Evolutionary conservation across 2,888 invertebrate species (phyloP).

Genomic region (Sussaba pulchella): DNA sequence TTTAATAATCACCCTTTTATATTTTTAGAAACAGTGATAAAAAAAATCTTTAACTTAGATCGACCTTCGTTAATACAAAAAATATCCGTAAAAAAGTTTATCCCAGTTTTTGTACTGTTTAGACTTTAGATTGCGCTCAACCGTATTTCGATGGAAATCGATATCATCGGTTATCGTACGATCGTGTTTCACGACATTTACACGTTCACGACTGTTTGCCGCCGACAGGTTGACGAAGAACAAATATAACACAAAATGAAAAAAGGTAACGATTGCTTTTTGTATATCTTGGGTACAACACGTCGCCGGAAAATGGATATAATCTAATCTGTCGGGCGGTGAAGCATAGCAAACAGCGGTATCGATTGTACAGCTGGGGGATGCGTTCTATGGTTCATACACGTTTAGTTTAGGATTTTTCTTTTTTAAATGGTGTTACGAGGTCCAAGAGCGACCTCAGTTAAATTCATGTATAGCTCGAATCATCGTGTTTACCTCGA

Average conservation of each 20-base stretch:
- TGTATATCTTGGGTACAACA: slow-evolving; percentile 56
- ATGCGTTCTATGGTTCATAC: slow-evolving; percentile 13
- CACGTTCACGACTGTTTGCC: neutral
- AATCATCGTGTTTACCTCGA: slow-evolving; percentile 26
- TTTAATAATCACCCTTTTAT: too few relatives aligned
- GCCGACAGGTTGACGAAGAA: slow-evolving; percentile 1
- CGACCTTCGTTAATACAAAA: too few relatives aligned
- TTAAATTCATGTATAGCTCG: slow-evolving; percentile 28
- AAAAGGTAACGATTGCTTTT: slow-evolving; percentile 2
- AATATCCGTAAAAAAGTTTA: too few relatives aligned
- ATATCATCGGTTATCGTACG: too few relatives aligned
- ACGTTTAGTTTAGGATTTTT: too few relatives aligned
- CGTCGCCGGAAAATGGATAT: slow-evolving; percentile 53
- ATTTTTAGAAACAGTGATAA: too few relatives aligned
- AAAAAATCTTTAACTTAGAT: too few relatives aligned
- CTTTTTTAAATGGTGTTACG: neutral
- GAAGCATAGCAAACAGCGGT: neutral
- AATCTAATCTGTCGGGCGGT: slow-evolving; percentile 57
- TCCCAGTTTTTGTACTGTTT: too few relatives aligned
- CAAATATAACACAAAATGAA: slow-evolving; percentile 6
- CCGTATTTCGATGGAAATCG: too few relatives aligned
- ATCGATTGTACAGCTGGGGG: slow-evolving; percentile 27
- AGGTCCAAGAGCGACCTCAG: too few relatives aligned
- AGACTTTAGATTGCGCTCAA: too few relatives aligned
- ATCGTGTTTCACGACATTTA: neutral